Conservation (phyloP, 1,140 invertebrate genomes). For the Lysiphlebus fabarum region DNA sequence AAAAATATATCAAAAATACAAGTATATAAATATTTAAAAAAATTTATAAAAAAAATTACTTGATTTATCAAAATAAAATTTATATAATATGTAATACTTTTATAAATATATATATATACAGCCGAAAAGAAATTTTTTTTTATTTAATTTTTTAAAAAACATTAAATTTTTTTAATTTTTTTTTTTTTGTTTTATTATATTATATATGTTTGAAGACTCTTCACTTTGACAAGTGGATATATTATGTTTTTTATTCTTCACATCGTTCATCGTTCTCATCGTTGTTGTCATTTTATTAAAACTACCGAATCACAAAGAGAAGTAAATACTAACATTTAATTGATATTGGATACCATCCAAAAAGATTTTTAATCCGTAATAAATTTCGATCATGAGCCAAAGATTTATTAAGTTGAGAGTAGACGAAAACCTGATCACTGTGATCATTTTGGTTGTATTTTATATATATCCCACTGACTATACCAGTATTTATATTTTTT, state of each 20-base stretch:
- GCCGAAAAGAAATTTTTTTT: constrained; percentile 4
- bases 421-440: too few species aligned
- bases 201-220: constrained; percentile 4
- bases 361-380: constrained; percentile 40
- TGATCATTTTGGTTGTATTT: too few species aligned
- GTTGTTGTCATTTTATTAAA: not conserved
- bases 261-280: not conserved
- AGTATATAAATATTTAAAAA: not conserved
- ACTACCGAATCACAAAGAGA: not conserved
- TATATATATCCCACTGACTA: too few species aligned
- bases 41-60: not conserved
- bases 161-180: constrained; percentile 16
- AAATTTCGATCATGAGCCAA: constrained; percentile 40
- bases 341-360: constrained; percentile 33
- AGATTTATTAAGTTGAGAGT: constrained; percentile 39
- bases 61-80: constrained; percentile 14
- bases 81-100: constrained; percentile 11
- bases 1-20: constrained; percentile 3
- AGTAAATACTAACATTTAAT: constrained; percentile 33
- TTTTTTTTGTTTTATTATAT: not conserved
- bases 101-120: not conserved
- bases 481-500: too few species aligned
- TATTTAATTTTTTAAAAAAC: not conserved
- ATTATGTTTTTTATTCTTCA: constrained; percentile 19
- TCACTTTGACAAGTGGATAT: constrained; percentile 29